Conservation (phyloP, 2,113 vertebrate genomes). For the Lonchura striata region DNA sequence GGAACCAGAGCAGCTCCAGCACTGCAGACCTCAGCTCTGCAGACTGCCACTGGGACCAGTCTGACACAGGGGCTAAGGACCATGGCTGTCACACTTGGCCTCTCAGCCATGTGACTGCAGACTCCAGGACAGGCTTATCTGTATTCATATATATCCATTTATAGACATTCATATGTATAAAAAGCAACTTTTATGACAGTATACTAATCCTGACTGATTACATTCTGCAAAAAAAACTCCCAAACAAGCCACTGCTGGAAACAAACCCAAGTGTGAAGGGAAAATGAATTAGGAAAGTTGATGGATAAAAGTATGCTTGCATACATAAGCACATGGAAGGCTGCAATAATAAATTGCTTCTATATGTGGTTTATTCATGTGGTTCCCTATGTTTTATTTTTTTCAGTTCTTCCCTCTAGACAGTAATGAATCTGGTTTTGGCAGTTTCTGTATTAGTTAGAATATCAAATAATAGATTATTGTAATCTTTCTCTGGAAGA, state of each 20-base stretch:
- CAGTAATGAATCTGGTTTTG: not conserved
- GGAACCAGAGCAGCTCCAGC: not conserved
- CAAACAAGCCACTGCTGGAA: not conserved
- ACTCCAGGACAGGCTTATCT: not conserved
- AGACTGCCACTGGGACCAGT: not conserved
- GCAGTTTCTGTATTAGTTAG: not conserved
- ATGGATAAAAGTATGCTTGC: not conserved
- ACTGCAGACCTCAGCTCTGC: not conserved
- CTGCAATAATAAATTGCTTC: not conserved
- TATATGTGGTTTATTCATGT: not conserved
- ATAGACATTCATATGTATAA: not conserved
- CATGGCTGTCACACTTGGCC: not conserved
- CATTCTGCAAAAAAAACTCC: not conserved
- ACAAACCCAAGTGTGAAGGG: not conserved
- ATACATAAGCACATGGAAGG: not conserved
- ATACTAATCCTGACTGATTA: not conserved
- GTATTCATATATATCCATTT: too few species aligned
- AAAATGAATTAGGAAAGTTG: not conserved
- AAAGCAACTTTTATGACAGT: not conserved
- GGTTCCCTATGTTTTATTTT: not conserved
- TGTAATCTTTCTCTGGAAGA: not conserved
- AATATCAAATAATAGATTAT: not conserved
- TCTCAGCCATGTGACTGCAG: not conserved
- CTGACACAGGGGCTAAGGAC: not conserved
- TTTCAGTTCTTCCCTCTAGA: not conserved